phyloP scores from a whole-genome alignment of 2,113 vertebrate species.

The Rhabdomys dilectus region DNA sequence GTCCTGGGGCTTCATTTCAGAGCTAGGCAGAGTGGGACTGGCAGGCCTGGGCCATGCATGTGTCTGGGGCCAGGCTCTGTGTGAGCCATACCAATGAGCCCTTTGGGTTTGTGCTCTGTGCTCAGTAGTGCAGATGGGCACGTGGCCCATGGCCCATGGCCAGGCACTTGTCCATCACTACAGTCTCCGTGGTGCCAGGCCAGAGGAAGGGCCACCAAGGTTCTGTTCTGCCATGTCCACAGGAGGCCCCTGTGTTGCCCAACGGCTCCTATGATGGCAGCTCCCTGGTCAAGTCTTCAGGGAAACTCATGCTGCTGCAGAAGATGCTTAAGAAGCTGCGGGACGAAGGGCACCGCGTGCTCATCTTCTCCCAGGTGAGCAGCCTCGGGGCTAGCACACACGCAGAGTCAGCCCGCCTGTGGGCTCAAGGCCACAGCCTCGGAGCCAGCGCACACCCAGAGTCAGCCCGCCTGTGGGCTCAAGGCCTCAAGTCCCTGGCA shows the following conservation, averaged over 20 bases:
- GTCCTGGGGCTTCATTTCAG: no score
- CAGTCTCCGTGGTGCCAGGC: neutral
- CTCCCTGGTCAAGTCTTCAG: conserved; percentile 96
- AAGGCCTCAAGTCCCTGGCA: no score
- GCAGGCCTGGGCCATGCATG: fast-evolving
- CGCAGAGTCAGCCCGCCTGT: neutral
- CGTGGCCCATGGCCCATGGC: fast-evolving
- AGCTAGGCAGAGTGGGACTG: neutral
- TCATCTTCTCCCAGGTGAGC: conserved; percentile 98
- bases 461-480: neutral
- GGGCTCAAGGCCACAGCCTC: neutral
- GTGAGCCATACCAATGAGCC: neutral
- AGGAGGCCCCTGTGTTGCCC: conserved; percentile 97
- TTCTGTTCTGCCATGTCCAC: conserved; percentile 25
- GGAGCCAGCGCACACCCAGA: no score
- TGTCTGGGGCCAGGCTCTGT: neutral
- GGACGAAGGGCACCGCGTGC: conserved; percentile 96
- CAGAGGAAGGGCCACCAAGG: fast-evolving
- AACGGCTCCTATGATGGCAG: conserved; percentile 98
- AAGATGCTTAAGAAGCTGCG: conserved; percentile 98
- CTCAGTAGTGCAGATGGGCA: neutral
- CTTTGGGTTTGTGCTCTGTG: neutral
- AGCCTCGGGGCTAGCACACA: neutral
- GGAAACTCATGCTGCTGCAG: conserved; percentile 97
- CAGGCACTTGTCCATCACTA: neutral